phyloP scores from a whole-genome alignment of 2,797 vertebrate genomes.

The Myotis planiceps region DNA sequence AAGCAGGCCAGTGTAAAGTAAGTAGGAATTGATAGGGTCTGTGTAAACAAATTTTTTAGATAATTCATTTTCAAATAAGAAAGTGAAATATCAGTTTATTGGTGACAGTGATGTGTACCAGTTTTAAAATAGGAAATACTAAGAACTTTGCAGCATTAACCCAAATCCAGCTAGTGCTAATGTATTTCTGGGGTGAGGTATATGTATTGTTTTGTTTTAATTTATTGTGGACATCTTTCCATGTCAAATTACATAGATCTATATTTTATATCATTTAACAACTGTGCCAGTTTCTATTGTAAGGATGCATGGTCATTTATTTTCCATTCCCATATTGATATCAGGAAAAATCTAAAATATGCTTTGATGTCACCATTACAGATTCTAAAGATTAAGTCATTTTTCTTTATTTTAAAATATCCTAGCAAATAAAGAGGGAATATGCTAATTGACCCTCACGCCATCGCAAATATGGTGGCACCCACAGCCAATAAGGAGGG shows the following conservation, averaged over 20 bases:
- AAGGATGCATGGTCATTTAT: neutral
- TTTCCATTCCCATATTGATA: neutral
- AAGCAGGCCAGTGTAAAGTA: neutral
- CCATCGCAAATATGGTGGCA: too few species aligned
- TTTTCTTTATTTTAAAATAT: neutral
- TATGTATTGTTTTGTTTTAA: neutral
- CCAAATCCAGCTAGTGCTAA: neutral
- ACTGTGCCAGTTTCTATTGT: neutral
- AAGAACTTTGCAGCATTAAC: neutral
- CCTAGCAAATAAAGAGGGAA: neutral
- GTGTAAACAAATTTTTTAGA: neutral
- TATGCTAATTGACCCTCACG: too few species aligned
- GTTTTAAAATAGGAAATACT: constrained; percentile 29
- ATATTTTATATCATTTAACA: neutral
- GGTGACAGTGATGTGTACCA: neutral
- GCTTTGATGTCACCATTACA: neutral
- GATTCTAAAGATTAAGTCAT: neutral
- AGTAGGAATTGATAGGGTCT: neutral
- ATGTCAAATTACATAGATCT: neutral
- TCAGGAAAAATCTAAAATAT: neutral
- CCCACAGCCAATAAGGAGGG: too few species aligned
- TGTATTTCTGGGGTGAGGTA: neutral
- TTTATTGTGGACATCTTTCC: neutral
- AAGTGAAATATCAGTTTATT: neutral
- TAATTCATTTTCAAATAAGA: neutral